phyloP scores from a whole-genome alignment of 2,888 invertebrate genomes.

The Erynnis tages region DNA sequence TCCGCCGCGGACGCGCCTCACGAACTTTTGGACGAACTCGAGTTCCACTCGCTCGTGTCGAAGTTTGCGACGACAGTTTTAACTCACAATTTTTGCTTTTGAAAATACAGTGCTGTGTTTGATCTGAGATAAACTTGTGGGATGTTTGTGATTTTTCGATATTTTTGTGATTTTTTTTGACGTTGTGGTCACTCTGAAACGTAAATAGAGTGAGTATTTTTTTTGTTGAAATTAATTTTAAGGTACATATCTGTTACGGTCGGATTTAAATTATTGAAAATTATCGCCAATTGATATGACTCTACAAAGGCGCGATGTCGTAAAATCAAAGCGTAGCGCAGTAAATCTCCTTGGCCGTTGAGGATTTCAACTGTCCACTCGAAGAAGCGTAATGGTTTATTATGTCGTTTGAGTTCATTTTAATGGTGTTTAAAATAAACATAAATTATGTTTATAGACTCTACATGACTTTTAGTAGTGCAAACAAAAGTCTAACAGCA shows the following conservation, averaged over 20 bases:
- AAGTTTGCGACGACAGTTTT: conserved; percentile 24
- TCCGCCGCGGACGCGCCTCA: conserved; percentile 62
- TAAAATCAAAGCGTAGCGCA: conserved; percentile 70
- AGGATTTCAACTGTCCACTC: conserved; percentile 70
- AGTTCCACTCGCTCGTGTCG: conserved; percentile 32
- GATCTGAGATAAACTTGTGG: conserved; percentile 60
- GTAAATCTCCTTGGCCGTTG: conserved; percentile 68
- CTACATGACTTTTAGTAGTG: neutral
- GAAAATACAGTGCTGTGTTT: conserved; percentile 41
- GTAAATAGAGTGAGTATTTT: conserved; percentile 64
- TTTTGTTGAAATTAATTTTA: conserved; percentile 31
- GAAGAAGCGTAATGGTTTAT: conserved; percentile 60
- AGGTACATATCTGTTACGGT: neutral
- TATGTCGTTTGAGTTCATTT: conserved; percentile 54
- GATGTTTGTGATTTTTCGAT: conserved; percentile 67
- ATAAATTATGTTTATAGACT: conserved; percentile 3
- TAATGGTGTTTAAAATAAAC: conserved; percentile 24
- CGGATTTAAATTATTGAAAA: conserved; percentile 42
- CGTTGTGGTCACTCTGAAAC: conserved; percentile 43
- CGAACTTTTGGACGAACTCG: conserved; percentile 58
- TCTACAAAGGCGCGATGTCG: conserved; percentile 52
- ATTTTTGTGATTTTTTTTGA: conserved; percentile 41
- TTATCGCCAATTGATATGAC: conserved; percentile 52
- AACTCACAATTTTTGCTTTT: conserved; percentile 34
- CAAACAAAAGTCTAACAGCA: too few species aligned